Evolutionary conservation across 2,888 invertebrate species (phyloP).

Genomic region (Phengaris arion): DNA sequence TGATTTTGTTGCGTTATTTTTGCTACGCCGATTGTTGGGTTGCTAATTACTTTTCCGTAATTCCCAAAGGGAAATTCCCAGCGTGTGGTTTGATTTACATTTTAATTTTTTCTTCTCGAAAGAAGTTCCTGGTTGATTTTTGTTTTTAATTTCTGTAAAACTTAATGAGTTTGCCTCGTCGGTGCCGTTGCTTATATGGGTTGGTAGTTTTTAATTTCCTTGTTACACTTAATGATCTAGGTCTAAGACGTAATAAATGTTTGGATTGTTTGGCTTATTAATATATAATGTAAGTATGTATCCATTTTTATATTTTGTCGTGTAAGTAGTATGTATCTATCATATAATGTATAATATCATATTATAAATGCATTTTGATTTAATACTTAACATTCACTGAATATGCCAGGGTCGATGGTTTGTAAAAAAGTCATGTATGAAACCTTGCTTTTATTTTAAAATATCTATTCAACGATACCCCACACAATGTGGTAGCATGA

Average conservation of each 20-base stretch:
- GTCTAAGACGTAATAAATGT: neutral
- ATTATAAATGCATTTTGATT: too few species aligned
- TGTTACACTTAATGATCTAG: neutral
- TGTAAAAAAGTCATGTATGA: too few species aligned
- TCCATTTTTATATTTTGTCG: too few species aligned
- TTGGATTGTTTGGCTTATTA: neutral
- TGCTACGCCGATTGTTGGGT: neutral
- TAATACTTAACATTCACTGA: too few species aligned
- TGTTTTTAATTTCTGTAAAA: neutral
- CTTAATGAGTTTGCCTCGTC: conserved; percentile 12
- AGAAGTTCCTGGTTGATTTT: neutral
- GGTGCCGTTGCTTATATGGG: neutral
- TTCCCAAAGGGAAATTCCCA: conserved; percentile 19
- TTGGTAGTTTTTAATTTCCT: conserved; percentile 12
- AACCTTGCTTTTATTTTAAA: too few species aligned
- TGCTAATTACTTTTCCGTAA: conserved; percentile 17
- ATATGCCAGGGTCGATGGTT: too few species aligned
- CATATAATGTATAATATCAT: too few species aligned
- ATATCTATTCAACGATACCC: too few species aligned
- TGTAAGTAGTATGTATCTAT: too few species aligned
- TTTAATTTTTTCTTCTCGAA: conserved; percentile 18
- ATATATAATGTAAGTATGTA: too few species aligned
- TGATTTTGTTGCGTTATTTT: neutral
- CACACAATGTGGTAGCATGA: too few species aligned
- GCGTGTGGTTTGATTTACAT: conserved; percentile 24